These are phyloP conservation scores for Drepanosiphum platanoidis DNA, from an alignment of 2,888 invertebrate genomes.

Conservation along the genomic window DNA sequence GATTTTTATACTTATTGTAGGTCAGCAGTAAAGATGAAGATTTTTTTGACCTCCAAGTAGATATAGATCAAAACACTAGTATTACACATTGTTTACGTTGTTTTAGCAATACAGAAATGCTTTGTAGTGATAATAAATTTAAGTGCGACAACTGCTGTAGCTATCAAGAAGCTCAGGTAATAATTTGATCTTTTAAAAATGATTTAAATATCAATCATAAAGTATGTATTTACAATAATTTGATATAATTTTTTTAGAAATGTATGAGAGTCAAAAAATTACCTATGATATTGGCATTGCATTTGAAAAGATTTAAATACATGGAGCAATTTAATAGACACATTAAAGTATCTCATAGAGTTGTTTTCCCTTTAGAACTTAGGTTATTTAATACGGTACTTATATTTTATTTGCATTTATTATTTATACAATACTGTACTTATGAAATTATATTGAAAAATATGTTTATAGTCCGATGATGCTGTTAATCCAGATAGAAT, in stretches of 20 bases:
- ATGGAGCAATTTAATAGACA: conserved; percentile 98
- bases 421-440: not conserved
- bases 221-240: not conserved
- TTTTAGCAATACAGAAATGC: conserved; percentile 97
- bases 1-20: conserved; percentile 66
- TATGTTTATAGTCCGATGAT: conserved; percentile 89
- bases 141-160: conserved; percentile 99
- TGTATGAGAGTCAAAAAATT: conserved; percentile 98
- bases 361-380: conserved; percentile 97
- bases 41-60: conserved; percentile 98
- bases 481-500: conserved; percentile 97
- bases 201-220: not conserved
- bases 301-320: conserved; percentile 96
- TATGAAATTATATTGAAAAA: not conserved
- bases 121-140: conserved; percentile 99
- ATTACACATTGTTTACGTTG: conserved; percentile 98
- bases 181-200: conserved; percentile 13
- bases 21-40: conserved; percentile 98
- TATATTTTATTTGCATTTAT: conserved; percentile 64
- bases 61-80: conserved; percentile 99
- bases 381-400: conserved; percentile 96
- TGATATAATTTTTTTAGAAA: conserved; percentile 70
- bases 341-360: conserved; percentile 98
- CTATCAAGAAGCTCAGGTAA: conserved; percentile 95
- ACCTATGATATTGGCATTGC: conserved; percentile 96